Evolutionary conservation across 2,888 invertebrate genomes (phyloP).

Genomic region (Encarsia formosa): DNA sequence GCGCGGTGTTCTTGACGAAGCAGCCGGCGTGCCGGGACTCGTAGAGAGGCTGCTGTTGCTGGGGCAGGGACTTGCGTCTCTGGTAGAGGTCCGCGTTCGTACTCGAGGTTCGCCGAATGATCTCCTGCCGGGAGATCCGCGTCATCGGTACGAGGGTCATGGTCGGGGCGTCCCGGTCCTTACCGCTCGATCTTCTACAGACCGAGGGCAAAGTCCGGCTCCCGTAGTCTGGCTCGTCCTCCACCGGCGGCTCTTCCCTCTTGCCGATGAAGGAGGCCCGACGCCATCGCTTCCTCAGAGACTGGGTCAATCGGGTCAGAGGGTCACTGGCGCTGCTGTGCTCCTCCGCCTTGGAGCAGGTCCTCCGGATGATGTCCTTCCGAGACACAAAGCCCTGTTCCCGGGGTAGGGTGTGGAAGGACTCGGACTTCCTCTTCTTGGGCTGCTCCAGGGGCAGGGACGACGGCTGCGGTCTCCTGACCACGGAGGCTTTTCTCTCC

Average conservation of each 20-base stretch:
- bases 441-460: neutral
- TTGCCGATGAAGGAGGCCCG: constrained; percentile 20
- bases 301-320: constrained; percentile 30
- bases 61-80: constrained; percentile 14
- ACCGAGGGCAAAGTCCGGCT: constrained; percentile 41
- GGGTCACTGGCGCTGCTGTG: constrained; percentile 22
- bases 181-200: constrained; percentile 30
- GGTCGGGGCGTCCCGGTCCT: constrained; percentile 19
- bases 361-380: constrained; percentile 36
- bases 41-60: neutral
- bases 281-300: constrained; percentile 34
- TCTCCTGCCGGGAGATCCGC: constrained; percentile 43
- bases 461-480: neutral
- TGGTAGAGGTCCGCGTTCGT: neutral
- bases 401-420: constrained; percentile 23
- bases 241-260: too few species aligned
- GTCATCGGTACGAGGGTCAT: constrained; percentile 25
- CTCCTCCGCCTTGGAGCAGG: constrained; percentile 31
- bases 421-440: constrained; percentile 18
- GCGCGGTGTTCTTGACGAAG: constrained; percentile 16
- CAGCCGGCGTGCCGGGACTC: constrained; percentile 13
- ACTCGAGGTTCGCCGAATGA: constrained; percentile 37
- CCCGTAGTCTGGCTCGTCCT: constrained; percentile 9
- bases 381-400: constrained; percentile 33
- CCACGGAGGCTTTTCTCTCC: neutral